Evolutionary conservation across 92 coral and sea anemone genomes (phyloP), one percentile per base, ranked within the genome.

Genomic region (Bergia puertoricense): DNA sequence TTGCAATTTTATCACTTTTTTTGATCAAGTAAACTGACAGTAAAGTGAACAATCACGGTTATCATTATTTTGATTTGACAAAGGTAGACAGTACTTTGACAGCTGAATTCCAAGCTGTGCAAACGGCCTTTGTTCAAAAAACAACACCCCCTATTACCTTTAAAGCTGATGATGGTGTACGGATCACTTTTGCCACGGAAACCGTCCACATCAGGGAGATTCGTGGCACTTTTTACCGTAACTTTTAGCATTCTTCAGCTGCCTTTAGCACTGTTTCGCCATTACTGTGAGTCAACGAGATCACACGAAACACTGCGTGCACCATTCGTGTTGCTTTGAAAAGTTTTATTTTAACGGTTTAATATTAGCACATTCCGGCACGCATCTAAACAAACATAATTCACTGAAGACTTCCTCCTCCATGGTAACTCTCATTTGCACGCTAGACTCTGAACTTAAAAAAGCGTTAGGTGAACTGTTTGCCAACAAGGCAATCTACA

Each of bases 141-240:
- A 48, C 54, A 48, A 48, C 54, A 48, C 59, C 59, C 30, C 44
- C 38, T 73, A 91, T 88, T 90, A 96, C 98, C 98, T 88, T 90
- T 93, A 77, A 94, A 94, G 89, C 95, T 89, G 59, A 94, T 93
- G 44, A 90, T 36, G 38, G 91, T 93, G 88, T 94, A 96, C 0
- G 98, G 98, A 81, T 96, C 98, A 71, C 98, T 96, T 74, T 96
- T 96, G 1, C 98, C 96, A 51, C 95, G 83, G 54, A 96, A 39
- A 80, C 87, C 93, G 30, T 95, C 98, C 39, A 96, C 98, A 85
- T 96, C 92, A 7, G 98, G 98, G 11, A 96, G 88, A 86, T 96
- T 93, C 42, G 92, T 93, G 0, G 98, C 98, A 43, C 95, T 85
- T 74, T 92, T 95, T 0, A 94, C 92, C 1, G 88, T 59, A 2